Evolutionary conservation across 2,797 vertebrate species (phyloP), one percentile per base, ranked within the genome.

Genomic region (Amblyopsis hoosieri): DNA sequence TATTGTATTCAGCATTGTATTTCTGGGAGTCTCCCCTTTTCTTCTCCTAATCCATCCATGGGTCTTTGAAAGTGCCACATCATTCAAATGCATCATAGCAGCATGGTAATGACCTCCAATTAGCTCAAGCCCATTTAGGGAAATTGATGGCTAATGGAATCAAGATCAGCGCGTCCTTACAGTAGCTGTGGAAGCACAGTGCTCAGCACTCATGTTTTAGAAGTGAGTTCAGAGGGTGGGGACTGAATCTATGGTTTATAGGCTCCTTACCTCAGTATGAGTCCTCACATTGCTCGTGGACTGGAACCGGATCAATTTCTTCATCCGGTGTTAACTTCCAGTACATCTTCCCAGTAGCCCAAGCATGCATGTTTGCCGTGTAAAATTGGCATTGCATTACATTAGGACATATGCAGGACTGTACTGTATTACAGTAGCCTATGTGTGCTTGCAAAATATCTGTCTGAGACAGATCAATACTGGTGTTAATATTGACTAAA

Each of bases 91-190:
- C 80, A 87, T 90, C 75, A 87, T 81, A 83, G 78, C 67, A 81
- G 86, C 75, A 80, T 5, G 80, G 88, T 89, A 91, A 91, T 90
- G 75, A 87, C 86, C 84, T 84, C 72, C 83, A 91, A 91, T 92
- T 91, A 92, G 80, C 86, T 76, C 8, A 54, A 84, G 77, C 84
- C 82, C 79, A 85, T 91, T 92, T 83, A 74, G 74, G 68, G 82
- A 86, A 80, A 85, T 85, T 81, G 87, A 87, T 83, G 71, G 85
- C 67, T 65, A 78, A 79, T 71, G 72, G 68, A 75, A 75, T 81
- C 76, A 81, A 87, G 79, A 85, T 79, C 87, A 84, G 64, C 33
- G 62, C 65, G 68, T 81, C 80, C 82, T 84, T 72, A 74, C 37
- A 4, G 68, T 78, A 66, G 70, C 68, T 75, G 79, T 84, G 69